Conservation (phyloP, 1,140 invertebrate genomes). For the Nephila pilipes region DNA sequence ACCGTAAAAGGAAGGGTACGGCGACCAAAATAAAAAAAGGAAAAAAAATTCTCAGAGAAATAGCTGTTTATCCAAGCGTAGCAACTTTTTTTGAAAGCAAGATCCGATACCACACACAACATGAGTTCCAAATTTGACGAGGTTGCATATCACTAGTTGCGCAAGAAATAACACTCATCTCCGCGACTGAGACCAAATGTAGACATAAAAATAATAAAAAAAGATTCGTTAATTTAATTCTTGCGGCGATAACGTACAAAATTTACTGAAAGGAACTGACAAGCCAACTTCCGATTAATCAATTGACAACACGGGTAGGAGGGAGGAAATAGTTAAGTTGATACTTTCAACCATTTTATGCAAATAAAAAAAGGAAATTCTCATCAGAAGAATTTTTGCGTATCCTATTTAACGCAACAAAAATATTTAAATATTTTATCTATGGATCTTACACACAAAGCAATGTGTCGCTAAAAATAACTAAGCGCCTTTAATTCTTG, state of each 20-base stretch:
- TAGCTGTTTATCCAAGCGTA: slow-evolving; percentile 1
- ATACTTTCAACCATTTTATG: neutral
- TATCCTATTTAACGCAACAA: too few relatives aligned
- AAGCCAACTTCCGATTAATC: neutral
- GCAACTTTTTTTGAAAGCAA: neutral
- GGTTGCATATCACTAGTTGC: neutral
- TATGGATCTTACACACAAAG: too few relatives aligned
- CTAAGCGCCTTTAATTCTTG: too few relatives aligned
- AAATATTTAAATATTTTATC: too few relatives aligned
- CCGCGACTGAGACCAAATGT: neutral
- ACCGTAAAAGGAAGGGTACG: slow-evolving; percentile 33
- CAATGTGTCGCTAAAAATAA: too few relatives aligned
- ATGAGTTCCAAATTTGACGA: neutral
- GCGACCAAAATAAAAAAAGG: neutral
- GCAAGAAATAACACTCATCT: neutral
- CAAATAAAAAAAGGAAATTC: neutral
- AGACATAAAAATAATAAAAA: neutral
- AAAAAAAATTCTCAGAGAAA: neutral
- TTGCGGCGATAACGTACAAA: neutral
- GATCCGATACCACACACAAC: slow-evolving; percentile 26
- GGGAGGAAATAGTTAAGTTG: neutral
- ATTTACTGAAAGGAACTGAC: neutral
- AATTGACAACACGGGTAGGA: neutral
- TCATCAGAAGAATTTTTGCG: neutral
- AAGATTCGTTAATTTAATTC: neutral